These are phyloP conservation scores for Trilocha varians DNA, from an alignment of 2,888 invertebrate genomes.

Conservation along the genomic window DNA sequence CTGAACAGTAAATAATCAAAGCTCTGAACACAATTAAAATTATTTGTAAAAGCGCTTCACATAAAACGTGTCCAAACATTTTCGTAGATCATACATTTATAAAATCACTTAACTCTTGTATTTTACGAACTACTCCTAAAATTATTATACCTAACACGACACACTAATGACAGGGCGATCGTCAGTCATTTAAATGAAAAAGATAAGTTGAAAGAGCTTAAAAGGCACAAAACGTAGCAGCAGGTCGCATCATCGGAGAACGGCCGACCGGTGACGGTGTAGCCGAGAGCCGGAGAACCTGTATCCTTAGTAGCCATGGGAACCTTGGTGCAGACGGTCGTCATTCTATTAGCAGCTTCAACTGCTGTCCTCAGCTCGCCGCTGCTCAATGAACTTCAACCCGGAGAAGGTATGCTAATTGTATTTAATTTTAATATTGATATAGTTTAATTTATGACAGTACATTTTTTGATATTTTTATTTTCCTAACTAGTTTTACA, in stretches of 20 bases:
- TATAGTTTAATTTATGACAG: too few species aligned
- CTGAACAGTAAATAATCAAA: too few species aligned
- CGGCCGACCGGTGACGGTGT: conserved; percentile 26
- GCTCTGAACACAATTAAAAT: too few species aligned
- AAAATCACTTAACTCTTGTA: too few species aligned
- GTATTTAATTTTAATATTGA: conserved; percentile 3
- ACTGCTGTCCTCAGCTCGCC: conserved; percentile 40
- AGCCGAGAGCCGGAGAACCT: conserved; percentile 15
- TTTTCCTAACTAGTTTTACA: too few species aligned
- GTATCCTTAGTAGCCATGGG: conserved; percentile 52
- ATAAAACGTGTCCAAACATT: too few species aligned
- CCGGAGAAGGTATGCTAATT: conserved; percentile 44
- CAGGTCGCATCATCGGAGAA: conserved; percentile 36
- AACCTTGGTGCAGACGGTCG: conserved; percentile 42
- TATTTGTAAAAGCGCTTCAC: too few species aligned
- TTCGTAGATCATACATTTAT: too few species aligned
- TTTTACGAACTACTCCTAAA: neutral
- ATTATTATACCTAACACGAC: neutral
- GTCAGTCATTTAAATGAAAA: neutral
- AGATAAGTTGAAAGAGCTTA: conserved; percentile 38
- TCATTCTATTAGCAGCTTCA: conserved; percentile 33
- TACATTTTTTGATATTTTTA: too few species aligned
- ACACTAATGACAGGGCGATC: too few species aligned
- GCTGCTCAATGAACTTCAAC: conserved; percentile 46
- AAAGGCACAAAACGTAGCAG: conserved; percentile 38